phyloP scores from a whole-genome alignment of 2,113 vertebrate genomes.

The Neomonachus schauinslandi region DNA sequence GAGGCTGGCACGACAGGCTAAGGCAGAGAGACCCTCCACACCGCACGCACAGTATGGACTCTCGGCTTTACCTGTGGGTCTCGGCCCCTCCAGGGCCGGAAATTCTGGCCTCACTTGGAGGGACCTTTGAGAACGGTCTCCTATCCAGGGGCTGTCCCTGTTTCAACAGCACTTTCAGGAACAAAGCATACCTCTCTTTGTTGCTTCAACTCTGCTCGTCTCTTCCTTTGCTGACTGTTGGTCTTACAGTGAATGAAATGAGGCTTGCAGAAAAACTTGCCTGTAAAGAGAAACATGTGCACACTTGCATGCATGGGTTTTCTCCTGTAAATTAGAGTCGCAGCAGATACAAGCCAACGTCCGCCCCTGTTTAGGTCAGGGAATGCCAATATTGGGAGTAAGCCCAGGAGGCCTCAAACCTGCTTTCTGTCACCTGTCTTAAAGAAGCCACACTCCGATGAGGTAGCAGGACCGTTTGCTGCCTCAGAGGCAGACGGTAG shows the following conservation, averaged over 20 bases:
- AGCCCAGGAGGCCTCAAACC: background rate
- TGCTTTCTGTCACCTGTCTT: background rate
- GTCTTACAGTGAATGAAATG: constrained; percentile 94
- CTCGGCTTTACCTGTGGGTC: background rate
- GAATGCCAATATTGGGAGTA: background rate
- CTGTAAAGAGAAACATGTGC: constrained; percentile 82
- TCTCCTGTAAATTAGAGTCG: background rate
- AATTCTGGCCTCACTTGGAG: background rate
- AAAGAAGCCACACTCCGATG: background rate
- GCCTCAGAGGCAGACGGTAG: background rate
- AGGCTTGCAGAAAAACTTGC: constrained; percentile 97
- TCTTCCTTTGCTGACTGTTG: constrained; percentile 88
- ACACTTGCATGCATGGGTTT: background rate
- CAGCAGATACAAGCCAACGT: background rate
- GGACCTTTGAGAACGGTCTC: background rate
- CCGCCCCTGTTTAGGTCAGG: background rate
- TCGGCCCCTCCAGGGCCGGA: background rate
- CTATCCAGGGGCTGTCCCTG: too few relatives aligned
- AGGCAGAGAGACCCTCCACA: background rate
- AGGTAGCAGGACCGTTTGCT: background rate
- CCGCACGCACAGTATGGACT: background rate
- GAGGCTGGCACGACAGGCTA: background rate
- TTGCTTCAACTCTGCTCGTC: constrained; percentile 85
- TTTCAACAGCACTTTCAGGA: background rate
- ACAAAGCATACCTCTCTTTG: constrained; percentile 80